These are phyloP conservation scores for Forbesichthys agassizii DNA, from an alignment of 2,113 vertebrate species.

Conservation along the genomic window DNA sequence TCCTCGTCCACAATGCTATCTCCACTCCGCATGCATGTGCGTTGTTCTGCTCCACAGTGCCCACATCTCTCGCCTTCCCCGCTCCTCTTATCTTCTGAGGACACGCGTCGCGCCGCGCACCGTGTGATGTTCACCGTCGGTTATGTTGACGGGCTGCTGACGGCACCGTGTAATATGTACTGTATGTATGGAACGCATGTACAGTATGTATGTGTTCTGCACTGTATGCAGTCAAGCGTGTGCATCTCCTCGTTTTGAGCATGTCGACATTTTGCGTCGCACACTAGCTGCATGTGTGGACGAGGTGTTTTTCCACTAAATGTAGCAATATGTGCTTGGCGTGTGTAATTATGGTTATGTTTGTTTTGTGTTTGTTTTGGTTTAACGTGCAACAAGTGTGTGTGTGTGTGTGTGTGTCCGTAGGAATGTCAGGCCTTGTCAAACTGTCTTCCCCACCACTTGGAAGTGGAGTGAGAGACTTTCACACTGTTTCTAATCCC, in stretches of 20 bases:
- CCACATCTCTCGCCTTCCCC: constrained; percentile 11
- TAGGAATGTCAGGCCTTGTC: constrained; percentile 41
- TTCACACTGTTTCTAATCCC: constrained; percentile 56
- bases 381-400: not conserved
- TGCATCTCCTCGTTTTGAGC: not conserved
- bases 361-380: not conserved
- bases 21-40: constrained; percentile 34
- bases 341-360: too few species aligned
- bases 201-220: not conserved
- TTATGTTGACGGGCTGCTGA: constrained; percentile 41
- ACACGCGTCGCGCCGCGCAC: constrained; percentile 36
- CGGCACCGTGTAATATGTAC: too few species aligned
- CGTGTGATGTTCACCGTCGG: constrained; percentile 60
- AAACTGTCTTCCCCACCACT: constrained; percentile 48
- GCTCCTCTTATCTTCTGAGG: constrained; percentile 54
- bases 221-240: not conserved
- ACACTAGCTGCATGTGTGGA: constrained; percentile 11
- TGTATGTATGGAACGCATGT: not conserved
- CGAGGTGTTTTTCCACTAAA: too few species aligned
- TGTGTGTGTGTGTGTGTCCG: not conserved
- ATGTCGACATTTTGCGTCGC: constrained; percentile 18
- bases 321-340: too few species aligned
- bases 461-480: constrained; percentile 48
- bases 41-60: constrained; percentile 36
- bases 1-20: constrained; percentile 42